Base-by-base conservation (phyloP, 2,797 vertebrate species). In the Phataginus tricuspis region DNA sequence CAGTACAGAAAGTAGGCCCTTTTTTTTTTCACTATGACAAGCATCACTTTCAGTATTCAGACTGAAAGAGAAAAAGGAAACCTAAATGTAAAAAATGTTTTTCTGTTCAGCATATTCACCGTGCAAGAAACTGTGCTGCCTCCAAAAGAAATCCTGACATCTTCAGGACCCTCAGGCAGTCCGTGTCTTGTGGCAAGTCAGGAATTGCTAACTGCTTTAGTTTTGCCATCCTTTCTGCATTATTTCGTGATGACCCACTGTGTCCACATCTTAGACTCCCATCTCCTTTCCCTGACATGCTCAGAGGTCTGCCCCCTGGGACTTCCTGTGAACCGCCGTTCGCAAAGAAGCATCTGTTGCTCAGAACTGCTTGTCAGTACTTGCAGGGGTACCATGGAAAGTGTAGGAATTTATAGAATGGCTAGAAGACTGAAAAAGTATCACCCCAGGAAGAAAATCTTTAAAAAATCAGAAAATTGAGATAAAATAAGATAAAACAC, bases 11-110 rank as follows among this genome's bases (percentile, higher is more conserved):
- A 90, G 42, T 45, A 85, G 95, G 23, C 86, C 51, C 29, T 71
- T 87, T 83, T 66, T 31, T 88, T 29, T 94, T 78, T n/a, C 45
- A 71, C 15, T 53, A 16, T 64, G 37, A 68, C 29, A 42, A 69
- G 31, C 21, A 63, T 86, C 42, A 72, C 90, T 95, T 92, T 71
- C 53, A 86, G 63, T 83, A 83, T 71, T 94, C 61, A 87, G 39
- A 71, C 27, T 64, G 45, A 85, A 29, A 66, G 75, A 71, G 59
- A 91, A 83, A 94, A 92, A 85, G 45, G 86, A 84, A 82, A 66
- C 14, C 61, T 45, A 45, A 61, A 53, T 69, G 23, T 82, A 16
- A 88, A 90, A 71, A 14, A 80, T 23, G 23, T 59, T 78, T 69
- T 72, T 55, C 68, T 93, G 23, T 45, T 77, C 21, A 78, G 42